Percentiles rank a stretch among this genome's conserved stretches.
These are phyloP conservation scores for Trididemnum nubilum DNA, from an alignment of 23 tunicate genomes.

Conservation along the genomic window DNA sequence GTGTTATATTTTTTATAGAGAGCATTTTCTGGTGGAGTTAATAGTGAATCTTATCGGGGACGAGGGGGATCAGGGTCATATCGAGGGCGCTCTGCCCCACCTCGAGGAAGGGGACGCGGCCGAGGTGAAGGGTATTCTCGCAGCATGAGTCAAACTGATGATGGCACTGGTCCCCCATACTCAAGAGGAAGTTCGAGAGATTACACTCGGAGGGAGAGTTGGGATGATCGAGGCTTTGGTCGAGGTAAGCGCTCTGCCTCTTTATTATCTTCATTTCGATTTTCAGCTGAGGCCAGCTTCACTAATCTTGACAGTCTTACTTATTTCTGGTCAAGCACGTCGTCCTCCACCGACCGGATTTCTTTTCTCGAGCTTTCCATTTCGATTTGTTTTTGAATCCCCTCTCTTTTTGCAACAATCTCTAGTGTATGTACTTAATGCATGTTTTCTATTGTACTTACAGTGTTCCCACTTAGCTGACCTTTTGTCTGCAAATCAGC, in stretches of 20 bases:
- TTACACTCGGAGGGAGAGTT: constrained; percentile 45
- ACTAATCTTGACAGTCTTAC: too few relatives aligned
- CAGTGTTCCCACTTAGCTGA: too few relatives aligned
- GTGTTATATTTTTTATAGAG: constrained; percentile 24
- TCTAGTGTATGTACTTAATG: too few relatives aligned
- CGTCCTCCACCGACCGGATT: too few relatives aligned
- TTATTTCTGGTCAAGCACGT: too few relatives aligned
- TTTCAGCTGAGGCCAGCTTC: too few relatives aligned
- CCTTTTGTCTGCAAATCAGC: too few relatives aligned
- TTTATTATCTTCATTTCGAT: too few relatives aligned
- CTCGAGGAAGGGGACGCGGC: constrained; percentile 83
- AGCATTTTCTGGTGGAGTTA: constrained; percentile 66
- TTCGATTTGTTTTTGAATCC: too few relatives aligned
- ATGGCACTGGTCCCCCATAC: constrained; percentile 57
- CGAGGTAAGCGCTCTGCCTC: constrained; percentile 23
- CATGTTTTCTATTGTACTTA: too few relatives aligned
- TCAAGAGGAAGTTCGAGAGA: constrained; percentile 43
- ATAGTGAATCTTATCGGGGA: constrained; percentile 46
- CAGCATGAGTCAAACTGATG: constrained; percentile 69
- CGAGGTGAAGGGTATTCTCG: constrained; percentile 59
- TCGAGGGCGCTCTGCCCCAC: constrained; percentile 75
- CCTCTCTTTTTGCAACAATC: too few relatives aligned
- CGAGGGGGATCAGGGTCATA: constrained; percentile 45
- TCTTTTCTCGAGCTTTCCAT: too few relatives aligned
- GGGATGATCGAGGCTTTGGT: constrained; percentile 63